Conservation (phyloP, 2,888 invertebrate species). For the Philopedon plagiatum region DNA sequence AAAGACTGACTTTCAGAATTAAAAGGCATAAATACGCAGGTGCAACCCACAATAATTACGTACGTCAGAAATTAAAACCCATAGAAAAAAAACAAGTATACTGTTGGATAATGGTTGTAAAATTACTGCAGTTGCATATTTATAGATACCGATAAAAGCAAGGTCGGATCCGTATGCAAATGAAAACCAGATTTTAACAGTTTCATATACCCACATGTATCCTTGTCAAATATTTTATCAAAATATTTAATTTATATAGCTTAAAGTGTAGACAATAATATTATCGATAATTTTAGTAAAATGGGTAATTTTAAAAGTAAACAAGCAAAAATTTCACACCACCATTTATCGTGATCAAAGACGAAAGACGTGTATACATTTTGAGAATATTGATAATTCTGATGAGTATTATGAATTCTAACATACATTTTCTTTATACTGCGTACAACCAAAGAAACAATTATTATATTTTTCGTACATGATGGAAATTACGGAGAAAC, state of each 20-base stretch:
- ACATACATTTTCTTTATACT: too few relatives aligned
- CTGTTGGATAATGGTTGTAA: constrained; percentile 16
- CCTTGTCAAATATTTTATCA: constrained; percentile 6
- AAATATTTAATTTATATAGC: constrained; percentile 1
- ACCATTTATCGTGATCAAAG: not conserved
- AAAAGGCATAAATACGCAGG: too few relatives aligned
- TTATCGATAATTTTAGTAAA: not conserved
- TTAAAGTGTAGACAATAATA: constrained; percentile 2
- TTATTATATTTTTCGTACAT: too few relatives aligned
- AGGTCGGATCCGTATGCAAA: constrained; percentile 33
- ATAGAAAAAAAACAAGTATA: constrained; percentile 1
- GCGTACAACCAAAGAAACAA: not conserved
- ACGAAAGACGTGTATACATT: not conserved
- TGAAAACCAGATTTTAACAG: constrained; percentile 21
- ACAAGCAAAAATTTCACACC: constrained; percentile 1
- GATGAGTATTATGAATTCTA: not conserved
- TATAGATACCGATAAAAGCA: constrained; percentile 30
- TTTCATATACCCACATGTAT: constrained; percentile 7
- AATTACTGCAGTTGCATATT: constrained; percentile 23
- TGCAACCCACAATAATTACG: too few relatives aligned
- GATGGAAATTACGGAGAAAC: too few relatives aligned
- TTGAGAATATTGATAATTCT: not conserved
- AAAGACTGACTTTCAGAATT: too few relatives aligned
- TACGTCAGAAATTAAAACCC: not conserved
- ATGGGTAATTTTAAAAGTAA: not conserved